phyloP scores from a whole-genome alignment of 1,140 invertebrate genomes.

The Centruroides sculpturatus region DNA sequence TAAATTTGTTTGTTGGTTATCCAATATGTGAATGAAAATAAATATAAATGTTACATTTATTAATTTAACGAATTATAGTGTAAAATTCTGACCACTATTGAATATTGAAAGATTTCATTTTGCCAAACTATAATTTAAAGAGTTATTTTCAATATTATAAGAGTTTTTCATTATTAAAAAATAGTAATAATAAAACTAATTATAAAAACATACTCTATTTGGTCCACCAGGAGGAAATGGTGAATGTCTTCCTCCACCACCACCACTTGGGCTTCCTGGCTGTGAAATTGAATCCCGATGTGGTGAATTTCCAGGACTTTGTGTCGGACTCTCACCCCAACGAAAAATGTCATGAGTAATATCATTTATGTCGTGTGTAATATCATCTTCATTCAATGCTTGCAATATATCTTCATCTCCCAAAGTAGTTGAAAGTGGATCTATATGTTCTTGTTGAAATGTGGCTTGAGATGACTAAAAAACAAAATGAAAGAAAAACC shows the following conservation, averaged over 20 bases:
- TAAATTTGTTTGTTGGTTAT: too few species aligned
- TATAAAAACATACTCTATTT: slow-evolving; percentile 18
- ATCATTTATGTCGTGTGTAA: slow-evolving; percentile 43
- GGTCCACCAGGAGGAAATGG: slow-evolving; percentile 43
- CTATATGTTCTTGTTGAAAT: slow-evolving; percentile 18
- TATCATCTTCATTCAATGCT: slow-evolving; percentile 49
- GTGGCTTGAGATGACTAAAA: too few species aligned
- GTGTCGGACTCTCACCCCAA: slow-evolving; percentile 45
- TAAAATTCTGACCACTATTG: too few species aligned
- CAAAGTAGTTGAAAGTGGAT: slow-evolving; percentile 39
- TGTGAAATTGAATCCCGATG: slow-evolving; percentile 34
- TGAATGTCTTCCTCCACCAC: slow-evolving; percentile 39
- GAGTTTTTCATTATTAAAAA: too few species aligned
- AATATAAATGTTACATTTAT: too few species aligned
- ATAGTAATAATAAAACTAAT: too few species aligned
- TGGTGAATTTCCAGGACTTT: slow-evolving; percentile 44
- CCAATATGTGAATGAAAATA: too few species aligned
- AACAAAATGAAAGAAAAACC: too few species aligned
- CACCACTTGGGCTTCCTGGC: slow-evolving; percentile 39
- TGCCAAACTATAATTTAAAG: too few species aligned
- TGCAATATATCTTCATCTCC: slow-evolving; percentile 59
- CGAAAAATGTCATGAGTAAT: slow-evolving; percentile 50
- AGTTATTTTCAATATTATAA: too few species aligned
- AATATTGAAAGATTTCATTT: too few species aligned
- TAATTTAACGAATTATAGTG: too few species aligned